These are phyloP conservation scores for Berghia stephanieae DNA, from an alignment of 1,140 invertebrate species.

Conservation along the genomic window DNA sequence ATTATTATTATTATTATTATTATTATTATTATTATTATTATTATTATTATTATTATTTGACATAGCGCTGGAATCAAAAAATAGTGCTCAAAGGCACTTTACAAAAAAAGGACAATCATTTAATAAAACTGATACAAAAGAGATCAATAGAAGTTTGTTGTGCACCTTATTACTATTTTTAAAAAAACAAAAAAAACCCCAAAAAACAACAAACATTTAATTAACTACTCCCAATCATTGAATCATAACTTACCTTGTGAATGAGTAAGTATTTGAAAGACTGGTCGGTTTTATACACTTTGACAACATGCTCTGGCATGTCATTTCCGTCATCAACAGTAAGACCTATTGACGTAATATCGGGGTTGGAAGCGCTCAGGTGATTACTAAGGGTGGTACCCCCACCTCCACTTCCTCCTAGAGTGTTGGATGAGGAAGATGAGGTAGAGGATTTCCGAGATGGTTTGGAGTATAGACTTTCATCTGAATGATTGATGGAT, in stretches of 20 bases:
- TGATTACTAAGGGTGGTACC: conserved; percentile 45
- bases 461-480: conserved; percentile 52
- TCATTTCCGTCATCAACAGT: conserved; percentile 72
- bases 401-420: conserved; percentile 36
- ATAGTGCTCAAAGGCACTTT: too few relatives aligned
- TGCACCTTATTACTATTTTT: too few relatives aligned
- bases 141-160: too few relatives aligned
- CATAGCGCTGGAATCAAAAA: too few relatives aligned
- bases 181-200: too few relatives aligned
- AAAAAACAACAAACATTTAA: too few relatives aligned
- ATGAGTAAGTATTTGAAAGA: conserved; percentile 97
- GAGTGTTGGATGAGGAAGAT: conserved; percentile 45
- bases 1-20: too few relatives aligned
- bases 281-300: conserved; percentile 91
- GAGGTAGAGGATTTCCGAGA: conserved; percentile 51
- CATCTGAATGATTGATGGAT: conserved; percentile 54
- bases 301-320: conserved; percentile 96
- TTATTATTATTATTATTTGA: too few relatives aligned
- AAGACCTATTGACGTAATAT: conserved; percentile 70
- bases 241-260: conserved; percentile 75
- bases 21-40: too few relatives aligned
- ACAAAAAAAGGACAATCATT: too few relatives aligned
- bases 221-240: too few relatives aligned
- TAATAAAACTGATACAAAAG: background rate
- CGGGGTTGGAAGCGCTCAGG: conserved; percentile 87